Percentiles rank a stretch among this genome's conserved stretches.
Evolutionary conservation across 2,797 vertebrate genomes (phyloP).

Genomic region (Falco berigora): DNA sequence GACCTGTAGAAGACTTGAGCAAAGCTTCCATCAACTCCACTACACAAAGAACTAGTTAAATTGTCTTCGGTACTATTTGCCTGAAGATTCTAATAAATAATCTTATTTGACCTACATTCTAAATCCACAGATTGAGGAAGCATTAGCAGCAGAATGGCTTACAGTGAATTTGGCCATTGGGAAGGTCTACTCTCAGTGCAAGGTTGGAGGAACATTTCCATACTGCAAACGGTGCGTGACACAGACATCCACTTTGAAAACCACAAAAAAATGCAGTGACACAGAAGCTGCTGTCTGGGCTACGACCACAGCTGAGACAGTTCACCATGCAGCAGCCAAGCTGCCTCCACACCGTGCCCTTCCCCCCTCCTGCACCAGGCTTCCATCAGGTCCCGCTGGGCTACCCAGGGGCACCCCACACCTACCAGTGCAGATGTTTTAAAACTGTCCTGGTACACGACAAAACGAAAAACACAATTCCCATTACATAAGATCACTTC

Average conservation of each 20-base stretch:
- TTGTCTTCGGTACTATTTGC: neutral
- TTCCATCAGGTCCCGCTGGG: neutral
- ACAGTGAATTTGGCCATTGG: neutral
- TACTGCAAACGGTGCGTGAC: fast-evolving
- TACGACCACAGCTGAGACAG: neutral
- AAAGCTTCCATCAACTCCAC: neutral
- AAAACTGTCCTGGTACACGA: neutral
- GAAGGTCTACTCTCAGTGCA: neutral
- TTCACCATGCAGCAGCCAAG: neutral
- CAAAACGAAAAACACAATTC: neutral
- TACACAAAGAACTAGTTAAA: neutral
- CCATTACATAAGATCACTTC: fast-evolving
- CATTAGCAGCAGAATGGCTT: neutral
- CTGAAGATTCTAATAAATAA: neutral
- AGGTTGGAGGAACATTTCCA: neutral
- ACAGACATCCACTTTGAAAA: neutral
- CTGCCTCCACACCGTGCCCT: fast-evolving
- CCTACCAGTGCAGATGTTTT: neutral
- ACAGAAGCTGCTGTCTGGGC: neutral
- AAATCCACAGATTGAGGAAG: neutral
- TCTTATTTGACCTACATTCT: neutral
- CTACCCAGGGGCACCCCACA: neutral
- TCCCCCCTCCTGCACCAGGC: neutral
- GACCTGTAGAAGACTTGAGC: neutral
- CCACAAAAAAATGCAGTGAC: neutral